These are phyloP conservation scores for Artemisiospiza belli DNA, from an alignment of 2,113 vertebrate species.

Conservation along the genomic window DNA sequence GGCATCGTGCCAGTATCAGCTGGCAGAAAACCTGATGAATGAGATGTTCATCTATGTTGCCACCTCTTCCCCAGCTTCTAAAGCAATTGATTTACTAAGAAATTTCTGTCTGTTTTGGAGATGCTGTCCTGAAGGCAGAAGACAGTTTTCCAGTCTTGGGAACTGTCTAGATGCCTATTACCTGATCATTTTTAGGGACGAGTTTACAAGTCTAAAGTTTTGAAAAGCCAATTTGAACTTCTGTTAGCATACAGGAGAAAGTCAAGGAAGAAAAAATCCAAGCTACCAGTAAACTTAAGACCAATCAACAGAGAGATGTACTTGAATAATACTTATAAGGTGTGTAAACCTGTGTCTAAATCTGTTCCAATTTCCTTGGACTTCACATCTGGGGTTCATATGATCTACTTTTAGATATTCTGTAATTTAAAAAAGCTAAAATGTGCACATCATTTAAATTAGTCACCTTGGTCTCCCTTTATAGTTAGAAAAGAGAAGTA, in stretches of 20 bases:
- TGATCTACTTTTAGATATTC: not conserved
- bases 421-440: not conserved
- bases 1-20: not conserved
- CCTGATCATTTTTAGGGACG: not conserved
- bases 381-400: not conserved
- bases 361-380: not conserved
- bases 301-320: not conserved
- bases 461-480: not conserved
- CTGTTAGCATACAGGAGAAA: not conserved
- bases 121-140: not conserved
- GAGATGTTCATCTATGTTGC: not conserved
- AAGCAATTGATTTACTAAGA: not conserved
- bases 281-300: not conserved
- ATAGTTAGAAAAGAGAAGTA: not conserved
- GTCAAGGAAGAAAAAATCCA: not conserved
- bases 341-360: not conserved
- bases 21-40: not conserved
- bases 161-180: not conserved
- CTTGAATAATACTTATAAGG: not conserved
- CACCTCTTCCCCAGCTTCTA: not conserved
- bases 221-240: accelerated
- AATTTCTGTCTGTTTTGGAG: not conserved
- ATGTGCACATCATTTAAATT: not conserved
- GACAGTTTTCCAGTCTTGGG: not conserved
- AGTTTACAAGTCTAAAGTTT: not conserved